Evolutionary conservation across 2,888 invertebrate species (phyloP).

Genomic region (Agrenia bidenticulata): DNA sequence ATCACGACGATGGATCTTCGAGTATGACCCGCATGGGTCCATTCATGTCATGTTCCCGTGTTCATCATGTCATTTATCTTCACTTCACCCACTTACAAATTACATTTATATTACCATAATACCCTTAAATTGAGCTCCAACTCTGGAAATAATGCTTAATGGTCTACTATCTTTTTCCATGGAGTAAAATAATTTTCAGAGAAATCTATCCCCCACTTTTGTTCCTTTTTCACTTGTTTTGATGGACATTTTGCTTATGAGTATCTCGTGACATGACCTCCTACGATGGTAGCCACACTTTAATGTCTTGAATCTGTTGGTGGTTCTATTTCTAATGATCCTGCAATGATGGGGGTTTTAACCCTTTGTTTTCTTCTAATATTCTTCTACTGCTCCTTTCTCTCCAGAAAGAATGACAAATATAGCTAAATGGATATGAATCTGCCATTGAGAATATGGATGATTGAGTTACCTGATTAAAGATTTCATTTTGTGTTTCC

Average conservation of each 20-base stretch:
- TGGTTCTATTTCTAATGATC: conserved; percentile 10
- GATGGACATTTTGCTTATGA: background rate
- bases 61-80: conserved; percentile 15
- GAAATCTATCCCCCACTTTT: too few relatives aligned
- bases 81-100: too few relatives aligned
- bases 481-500: background rate
- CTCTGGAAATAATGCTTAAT: too few relatives aligned
- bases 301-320: conserved; percentile 14
- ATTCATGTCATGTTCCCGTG: background rate
- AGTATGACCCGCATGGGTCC: conserved; percentile 1
- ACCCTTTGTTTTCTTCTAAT: background rate
- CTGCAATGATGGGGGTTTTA: background rate
- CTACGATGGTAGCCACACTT: conserved; percentile 7
- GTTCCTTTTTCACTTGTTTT: background rate
- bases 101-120: too few relatives aligned
- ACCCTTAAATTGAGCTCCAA: too few relatives aligned
- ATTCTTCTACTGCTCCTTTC: background rate
- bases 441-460: background rate
- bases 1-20: conserved; percentile 12
- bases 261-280: conserved; percentile 5
- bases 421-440: too few relatives aligned
- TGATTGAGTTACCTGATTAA: background rate
- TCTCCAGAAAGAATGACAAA: too few relatives aligned
- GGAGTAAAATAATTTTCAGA: too few relatives aligned
- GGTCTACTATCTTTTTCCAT: background rate